Conservation (phyloP, 2,113 vertebrate species). For the Vidua chalybeata region DNA sequence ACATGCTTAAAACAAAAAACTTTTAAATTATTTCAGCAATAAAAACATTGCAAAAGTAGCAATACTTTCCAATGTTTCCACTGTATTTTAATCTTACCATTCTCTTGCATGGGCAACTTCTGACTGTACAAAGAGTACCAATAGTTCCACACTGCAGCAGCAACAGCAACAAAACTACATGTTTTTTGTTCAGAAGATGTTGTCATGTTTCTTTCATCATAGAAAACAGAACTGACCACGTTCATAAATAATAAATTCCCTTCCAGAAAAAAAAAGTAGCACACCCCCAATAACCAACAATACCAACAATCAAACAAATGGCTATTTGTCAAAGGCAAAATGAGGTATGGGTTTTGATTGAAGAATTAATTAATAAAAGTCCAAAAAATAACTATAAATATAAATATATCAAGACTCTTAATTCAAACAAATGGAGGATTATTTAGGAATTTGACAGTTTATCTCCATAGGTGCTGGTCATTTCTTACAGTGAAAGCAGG, state of each 20-base stretch:
- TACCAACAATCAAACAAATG: background rate
- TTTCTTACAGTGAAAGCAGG: background rate
- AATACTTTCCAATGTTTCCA: background rate
- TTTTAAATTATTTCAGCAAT: background rate
- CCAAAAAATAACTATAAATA: background rate
- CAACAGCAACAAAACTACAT: background rate
- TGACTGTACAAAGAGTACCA: background rate
- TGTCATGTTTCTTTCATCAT: background rate
- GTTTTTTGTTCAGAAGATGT: background rate
- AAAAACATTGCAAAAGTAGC: background rate
- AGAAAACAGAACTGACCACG: background rate
- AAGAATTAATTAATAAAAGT: background rate
- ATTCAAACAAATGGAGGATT: background rate
- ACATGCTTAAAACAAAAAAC: background rate
- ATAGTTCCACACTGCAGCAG: background rate
- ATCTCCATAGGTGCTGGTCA: background rate
- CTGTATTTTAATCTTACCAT: background rate
- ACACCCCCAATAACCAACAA: background rate
- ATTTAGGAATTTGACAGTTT: background rate
- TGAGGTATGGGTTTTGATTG: background rate
- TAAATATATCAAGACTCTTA: background rate
- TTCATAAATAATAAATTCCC: background rate
- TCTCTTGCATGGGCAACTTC: background rate
- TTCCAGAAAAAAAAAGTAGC: accelerated
- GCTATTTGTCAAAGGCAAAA: background rate